Base-by-base conservation (phyloP, 53 echinoderm and acorn worm genomes). In the Henricia sp. region DNA sequence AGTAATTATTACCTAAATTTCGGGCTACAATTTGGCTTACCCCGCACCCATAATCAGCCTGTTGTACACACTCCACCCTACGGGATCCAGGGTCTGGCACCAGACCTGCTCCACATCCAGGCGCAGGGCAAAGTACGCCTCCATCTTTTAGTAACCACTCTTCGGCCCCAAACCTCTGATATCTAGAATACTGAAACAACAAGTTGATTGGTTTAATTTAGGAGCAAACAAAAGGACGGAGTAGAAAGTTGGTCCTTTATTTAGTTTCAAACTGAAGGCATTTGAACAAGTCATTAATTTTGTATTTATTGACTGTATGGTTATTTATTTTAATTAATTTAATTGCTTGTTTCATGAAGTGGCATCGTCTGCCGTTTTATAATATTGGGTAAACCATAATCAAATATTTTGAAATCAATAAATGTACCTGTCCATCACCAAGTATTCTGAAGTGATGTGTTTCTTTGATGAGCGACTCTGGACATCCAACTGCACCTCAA, bases 401-500 rank as follows among this genome's bases (percentile, higher is more conserved):
- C n/a, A n/a, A n/a, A n/a, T n/a, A n/a, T n/a, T n/a, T 17, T 59
- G 29, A 59, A 24, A 59, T 28, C 8, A 41, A 3, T 12, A 5
- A 69, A 40, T n/a, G 37, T 84, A 94, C 94, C 94, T 94, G 90
- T 52, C 83, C 91, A 36, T 84, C 68, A 57, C 87, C 94, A 24
- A 91, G 89, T 2, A 94, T 56, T 27, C 86, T 72, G 42, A 94
- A 94, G 55, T 94, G 94, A 67, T 94, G 94, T 4, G 80, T 77
- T 60, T 94, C 94, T 38, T 36, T 70, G 27, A 94, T 91, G 11
- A 91, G 67, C 2, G 94, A 94, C 14, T 89, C 85, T 24, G 83
- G 77, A 87, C 91, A 94, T 20, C 89, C 89, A 77, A 70, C 94
- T 94, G n/a, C n/a, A n/a, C n/a, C n/a, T n/a, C n/a, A n/a, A n/a